Evolutionary conservation across 2,888 invertebrate genomes (phyloP).

Genomic region (Yponomeuta sedellus): DNA sequence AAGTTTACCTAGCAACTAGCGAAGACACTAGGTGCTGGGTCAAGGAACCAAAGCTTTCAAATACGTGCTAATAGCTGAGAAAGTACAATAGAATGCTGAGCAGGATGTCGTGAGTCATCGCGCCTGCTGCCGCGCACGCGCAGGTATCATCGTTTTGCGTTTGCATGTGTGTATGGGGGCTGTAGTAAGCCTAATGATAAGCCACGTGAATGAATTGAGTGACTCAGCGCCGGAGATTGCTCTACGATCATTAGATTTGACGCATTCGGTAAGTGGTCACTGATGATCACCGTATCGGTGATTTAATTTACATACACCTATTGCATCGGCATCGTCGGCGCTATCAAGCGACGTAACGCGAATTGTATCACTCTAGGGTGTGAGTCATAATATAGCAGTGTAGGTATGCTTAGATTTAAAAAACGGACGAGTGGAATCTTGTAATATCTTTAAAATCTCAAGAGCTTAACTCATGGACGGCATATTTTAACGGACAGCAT

Average conservation of each 20-base stretch:
- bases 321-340: background rate
- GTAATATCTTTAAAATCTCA: background rate
- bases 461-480: too few relatives aligned
- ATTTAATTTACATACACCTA: constrained; percentile 5
- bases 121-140: constrained; percentile 61
- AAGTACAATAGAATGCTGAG: constrained; percentile 58
- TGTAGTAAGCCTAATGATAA: constrained; percentile 54
- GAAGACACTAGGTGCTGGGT: background rate
- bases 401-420: too few relatives aligned
- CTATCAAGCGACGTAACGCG: constrained; percentile 2
- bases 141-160: constrained; percentile 55
- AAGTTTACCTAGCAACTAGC: background rate
- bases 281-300: constrained; percentile 2
- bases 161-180: constrained; percentile 29
- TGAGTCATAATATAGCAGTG: background rate
- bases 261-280: background rate
- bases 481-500: too few relatives aligned
- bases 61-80: constrained; percentile 45
- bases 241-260: constrained; percentile 6
- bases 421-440: background rate
- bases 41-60: constrained; percentile 31
- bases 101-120: constrained; percentile 68
- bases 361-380: background rate
- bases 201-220: constrained; percentile 65
- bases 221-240: constrained; percentile 42